A percentile compares a stretch with the other conserved stretches of the same genome.
Evolutionary conservation across 2,888 invertebrate species (phyloP).

Genomic region (Trissolcus brochymenae): DNA sequence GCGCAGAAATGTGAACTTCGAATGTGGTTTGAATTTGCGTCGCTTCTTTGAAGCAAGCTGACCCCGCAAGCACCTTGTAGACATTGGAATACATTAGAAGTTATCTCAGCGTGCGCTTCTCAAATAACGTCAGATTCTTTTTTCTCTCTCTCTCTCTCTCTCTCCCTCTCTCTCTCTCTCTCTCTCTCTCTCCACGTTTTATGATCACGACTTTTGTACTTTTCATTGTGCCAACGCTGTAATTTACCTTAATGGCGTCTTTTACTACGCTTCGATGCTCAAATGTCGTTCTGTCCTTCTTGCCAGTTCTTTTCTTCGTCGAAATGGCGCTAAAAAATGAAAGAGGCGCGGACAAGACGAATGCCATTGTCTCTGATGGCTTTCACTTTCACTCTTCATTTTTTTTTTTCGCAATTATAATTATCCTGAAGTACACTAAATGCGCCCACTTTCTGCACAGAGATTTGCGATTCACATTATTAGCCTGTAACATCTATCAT

Average conservation of each 20-base stretch:
- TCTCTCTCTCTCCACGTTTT: too few species aligned
- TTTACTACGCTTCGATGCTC: slow-evolving; percentile 55
- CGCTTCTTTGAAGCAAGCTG: slow-evolving; percentile 6
- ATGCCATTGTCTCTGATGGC: slow-evolving; percentile 4
- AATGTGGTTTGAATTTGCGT: slow-evolving; percentile 20
- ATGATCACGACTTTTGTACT: slow-evolving; percentile 52
- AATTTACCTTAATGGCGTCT: slow-evolving; percentile 62
- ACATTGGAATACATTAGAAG: slow-evolving; percentile 62
- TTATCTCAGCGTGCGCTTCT: slow-evolving; percentile 57
- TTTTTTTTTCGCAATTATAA: neutral
- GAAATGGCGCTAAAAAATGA: slow-evolving; percentile 23
- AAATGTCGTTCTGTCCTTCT: slow-evolving; percentile 44
- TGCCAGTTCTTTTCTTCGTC: slow-evolving; percentile 17
- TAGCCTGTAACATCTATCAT: too few species aligned
- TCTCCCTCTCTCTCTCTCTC: too few species aligned
- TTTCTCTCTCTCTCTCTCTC: slow-evolving; percentile 19
- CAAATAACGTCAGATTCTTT: neutral
- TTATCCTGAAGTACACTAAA: neutral
- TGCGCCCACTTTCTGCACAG: too few species aligned
- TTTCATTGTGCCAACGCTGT: slow-evolving; percentile 57
- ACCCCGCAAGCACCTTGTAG: slow-evolving; percentile 58
- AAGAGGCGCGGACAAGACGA: neutral
- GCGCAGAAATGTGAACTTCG: slow-evolving; percentile 17
- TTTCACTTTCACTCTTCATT: slow-evolving; percentile 2
- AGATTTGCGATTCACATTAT: too few species aligned